Evolutionary conservation across 2,113 vertebrate genomes (phyloP).

Genomic region (Nannospalax galili): DNA sequence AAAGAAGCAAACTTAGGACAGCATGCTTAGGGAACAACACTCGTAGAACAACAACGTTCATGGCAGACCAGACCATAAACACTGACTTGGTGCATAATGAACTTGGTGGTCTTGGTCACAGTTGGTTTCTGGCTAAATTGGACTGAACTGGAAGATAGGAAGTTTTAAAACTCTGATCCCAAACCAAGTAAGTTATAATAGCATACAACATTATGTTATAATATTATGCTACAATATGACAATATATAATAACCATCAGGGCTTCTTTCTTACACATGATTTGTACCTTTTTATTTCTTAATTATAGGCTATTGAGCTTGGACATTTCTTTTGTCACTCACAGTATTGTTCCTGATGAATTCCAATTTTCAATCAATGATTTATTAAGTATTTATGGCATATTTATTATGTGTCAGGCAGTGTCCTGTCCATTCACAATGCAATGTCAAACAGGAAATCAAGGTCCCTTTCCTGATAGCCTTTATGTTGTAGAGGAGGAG

Average conservation of each 20-base stretch:
- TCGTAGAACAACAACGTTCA: neutral
- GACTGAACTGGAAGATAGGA: neutral
- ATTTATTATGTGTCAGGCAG: neutral
- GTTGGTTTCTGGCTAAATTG: neutral
- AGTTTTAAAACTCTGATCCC: neutral
- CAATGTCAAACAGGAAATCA: neutral
- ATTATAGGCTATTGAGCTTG: neutral
- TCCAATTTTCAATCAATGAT: neutral
- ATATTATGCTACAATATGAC: too few species aligned
- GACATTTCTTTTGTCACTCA: neutral
- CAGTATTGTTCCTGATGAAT: neutral
- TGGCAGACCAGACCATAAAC: neutral
- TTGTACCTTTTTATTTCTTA: neutral
- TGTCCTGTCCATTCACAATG: neutral
- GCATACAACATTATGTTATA: too few species aligned
- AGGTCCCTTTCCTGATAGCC: neutral
- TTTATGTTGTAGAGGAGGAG: neutral
- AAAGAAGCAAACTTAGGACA: too few species aligned
- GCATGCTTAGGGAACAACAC: too few species aligned
- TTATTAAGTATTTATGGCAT: neutral
- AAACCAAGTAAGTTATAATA: neutral
- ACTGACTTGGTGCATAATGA: neutral
- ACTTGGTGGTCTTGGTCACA: neutral
- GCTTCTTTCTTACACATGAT: neutral
- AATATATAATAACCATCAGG: neutral